Evolutionary conservation across 2,888 invertebrate species (phyloP).

Genomic region (Zelleria hepariella): DNA sequence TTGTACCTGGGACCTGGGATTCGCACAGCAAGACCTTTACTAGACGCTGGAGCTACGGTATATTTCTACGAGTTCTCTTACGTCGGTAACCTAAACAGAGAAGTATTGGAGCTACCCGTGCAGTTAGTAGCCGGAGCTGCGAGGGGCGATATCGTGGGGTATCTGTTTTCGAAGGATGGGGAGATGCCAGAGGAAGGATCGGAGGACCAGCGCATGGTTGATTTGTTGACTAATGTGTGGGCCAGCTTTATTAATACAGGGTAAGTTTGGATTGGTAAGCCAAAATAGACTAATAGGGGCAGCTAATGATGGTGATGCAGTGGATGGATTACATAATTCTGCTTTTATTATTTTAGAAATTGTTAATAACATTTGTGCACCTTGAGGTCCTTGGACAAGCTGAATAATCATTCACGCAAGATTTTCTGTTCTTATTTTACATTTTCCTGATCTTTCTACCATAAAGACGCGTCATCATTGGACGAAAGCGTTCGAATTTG

Average conservation of each 20-base stretch:
- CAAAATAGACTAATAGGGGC: too few species aligned
- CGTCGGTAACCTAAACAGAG: conserved; percentile 57
- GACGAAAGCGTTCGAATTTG: too few species aligned
- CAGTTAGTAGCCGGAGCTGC: conserved; percentile 51
- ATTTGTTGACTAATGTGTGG: conserved; percentile 37
- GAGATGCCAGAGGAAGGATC: conserved; percentile 15
- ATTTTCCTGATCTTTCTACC: too few species aligned
- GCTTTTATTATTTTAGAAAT: too few species aligned
- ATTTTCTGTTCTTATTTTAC: too few species aligned
- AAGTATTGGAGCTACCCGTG: conserved; percentile 42
- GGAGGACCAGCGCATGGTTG: conserved; percentile 25
- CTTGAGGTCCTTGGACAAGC: too few species aligned
- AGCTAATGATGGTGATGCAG: too few species aligned
- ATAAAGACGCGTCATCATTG: too few species aligned
- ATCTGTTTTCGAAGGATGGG: conserved; percentile 50
- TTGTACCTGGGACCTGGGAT: conserved; percentile 40
- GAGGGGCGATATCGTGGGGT: conserved; percentile 68
- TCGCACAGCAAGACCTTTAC: conserved; percentile 35
- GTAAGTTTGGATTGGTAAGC: too few species aligned
- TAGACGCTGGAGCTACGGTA: conserved; percentile 46
- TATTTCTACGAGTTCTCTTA: conserved; percentile 72
- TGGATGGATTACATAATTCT: too few species aligned
- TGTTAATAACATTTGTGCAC: too few species aligned
- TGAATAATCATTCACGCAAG: too few species aligned
- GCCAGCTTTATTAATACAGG: conserved; percentile 65